These are phyloP conservation scores for Coelinius sp. DNA, from an alignment of 2,888 invertebrate species.

Conservation along the genomic window DNA sequence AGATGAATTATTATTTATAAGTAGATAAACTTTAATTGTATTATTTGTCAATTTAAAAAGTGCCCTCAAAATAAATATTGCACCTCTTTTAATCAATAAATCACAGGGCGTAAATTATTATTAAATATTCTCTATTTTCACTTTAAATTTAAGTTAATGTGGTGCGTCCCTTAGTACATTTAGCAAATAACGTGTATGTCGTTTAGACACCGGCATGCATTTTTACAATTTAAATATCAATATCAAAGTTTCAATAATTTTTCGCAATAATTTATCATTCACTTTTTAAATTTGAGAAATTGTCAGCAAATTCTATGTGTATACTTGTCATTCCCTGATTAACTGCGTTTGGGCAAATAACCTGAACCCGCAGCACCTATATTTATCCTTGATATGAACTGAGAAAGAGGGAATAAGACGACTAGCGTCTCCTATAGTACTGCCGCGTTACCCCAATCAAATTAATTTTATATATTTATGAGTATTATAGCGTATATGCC, in stretches of 20 bases:
- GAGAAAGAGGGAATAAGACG: constrained; percentile 4
- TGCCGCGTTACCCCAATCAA: constrained; percentile 9
- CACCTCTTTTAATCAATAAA: constrained; percentile 17
- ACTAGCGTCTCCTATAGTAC: constrained; percentile 37
- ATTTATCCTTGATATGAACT: background rate
- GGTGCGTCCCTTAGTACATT: constrained; percentile 54
- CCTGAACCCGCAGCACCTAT: constrained; percentile 1
- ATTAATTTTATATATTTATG: constrained; percentile 10
- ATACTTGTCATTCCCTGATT: background rate
- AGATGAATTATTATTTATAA: constrained; percentile 16
- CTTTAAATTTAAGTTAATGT: constrained; percentile 37
- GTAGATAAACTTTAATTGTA: constrained; percentile 27
- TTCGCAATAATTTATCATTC: constrained; percentile 1
- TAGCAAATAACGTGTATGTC: constrained; percentile 50
- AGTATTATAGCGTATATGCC: constrained; percentile 7
- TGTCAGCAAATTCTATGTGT: constrained; percentile 12
- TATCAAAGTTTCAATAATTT: constrained; percentile 5
- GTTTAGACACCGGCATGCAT: constrained; percentile 58
- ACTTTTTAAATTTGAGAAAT: constrained; percentile 15
- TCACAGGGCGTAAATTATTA: constrained; percentile 17
- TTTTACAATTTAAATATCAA: constrained; percentile 21
- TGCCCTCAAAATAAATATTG: constrained; percentile 22
- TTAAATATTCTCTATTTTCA: constrained; percentile 36
- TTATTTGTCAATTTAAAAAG: background rate
- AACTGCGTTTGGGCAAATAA: background rate